phyloP scores from a whole-genome alignment of 2,888 invertebrate genomes.

The Hyppa rectilinea region DNA sequence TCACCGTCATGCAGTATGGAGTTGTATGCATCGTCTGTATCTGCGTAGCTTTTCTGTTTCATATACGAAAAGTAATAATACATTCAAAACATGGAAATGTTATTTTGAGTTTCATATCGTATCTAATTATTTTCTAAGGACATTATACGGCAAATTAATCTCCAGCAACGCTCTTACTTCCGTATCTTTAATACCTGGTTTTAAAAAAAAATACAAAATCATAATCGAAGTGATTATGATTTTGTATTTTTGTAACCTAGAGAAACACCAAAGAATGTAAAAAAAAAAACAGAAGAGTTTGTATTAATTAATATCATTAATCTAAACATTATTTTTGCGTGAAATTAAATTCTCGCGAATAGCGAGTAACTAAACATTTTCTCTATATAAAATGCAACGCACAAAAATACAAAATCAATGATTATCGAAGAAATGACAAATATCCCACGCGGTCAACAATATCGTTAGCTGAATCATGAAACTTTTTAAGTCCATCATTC shows the following conservation, averaged over 20 bases:
- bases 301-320: too few species aligned
- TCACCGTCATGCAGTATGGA: slow-evolving; percentile 5
- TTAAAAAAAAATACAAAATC: background rate
- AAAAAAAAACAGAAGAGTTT: background rate
- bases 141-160: background rate
- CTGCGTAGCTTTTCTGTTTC: background rate
- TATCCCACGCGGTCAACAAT: slow-evolving; percentile 28
- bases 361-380: too few species aligned
- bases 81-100: background rate
- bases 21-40: background rate
- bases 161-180: background rate
- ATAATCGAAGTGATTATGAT: too few species aligned
- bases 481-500: slow-evolving; percentile 28
- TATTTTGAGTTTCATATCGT: background rate
- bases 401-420: background rate
- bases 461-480: slow-evolving; percentile 21
- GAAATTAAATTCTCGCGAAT: too few species aligned
- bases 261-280: background rate
- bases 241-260: too few species aligned
- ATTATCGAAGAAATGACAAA: background rate
- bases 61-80: background rate
- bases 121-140: background rate
- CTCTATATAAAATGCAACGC: too few species aligned
- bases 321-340: too few species aligned
- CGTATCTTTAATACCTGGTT: background rate